These are phyloP conservation scores for Caretta caretta DNA, from an alignment of 2,113 vertebrate genomes.

Conservation along the genomic window DNA sequence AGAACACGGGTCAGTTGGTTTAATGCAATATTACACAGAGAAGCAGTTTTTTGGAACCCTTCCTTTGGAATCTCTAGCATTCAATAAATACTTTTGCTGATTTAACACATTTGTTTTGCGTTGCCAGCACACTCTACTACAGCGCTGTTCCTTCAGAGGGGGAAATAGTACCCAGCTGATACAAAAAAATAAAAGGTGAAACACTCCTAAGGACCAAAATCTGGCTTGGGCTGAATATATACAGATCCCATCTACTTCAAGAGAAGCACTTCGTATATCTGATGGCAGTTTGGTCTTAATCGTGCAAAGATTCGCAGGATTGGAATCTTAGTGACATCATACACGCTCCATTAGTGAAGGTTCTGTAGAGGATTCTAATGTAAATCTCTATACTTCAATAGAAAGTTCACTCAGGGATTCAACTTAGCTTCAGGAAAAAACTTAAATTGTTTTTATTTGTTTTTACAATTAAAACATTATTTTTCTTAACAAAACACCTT, in stretches of 20 bases:
- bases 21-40: neutral
- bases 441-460: neutral
- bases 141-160: neutral
- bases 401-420: neutral
- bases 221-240: neutral
- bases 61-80: neutral
- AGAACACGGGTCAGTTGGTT: neutral
- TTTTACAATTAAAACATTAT: neutral
- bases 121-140: neutral
- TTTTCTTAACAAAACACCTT: neutral
- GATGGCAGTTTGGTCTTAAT: neutral
- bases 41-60: neutral
- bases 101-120: neutral
- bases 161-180: neutral
- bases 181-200: neutral
- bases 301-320: neutral
- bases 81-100: neutral
- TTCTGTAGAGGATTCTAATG: neutral
- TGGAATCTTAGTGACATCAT: neutral
- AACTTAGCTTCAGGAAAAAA: conserved; percentile 5
- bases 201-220: fast-evolving
- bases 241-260: neutral
- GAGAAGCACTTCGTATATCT: neutral
- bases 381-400: fast-evolving
- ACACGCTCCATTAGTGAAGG: fast-evolving